These are phyloP conservation scores for Amphipyra tragopoginis DNA, from an alignment of 2,888 invertebrate genomes.

Conservation along the genomic window DNA sequence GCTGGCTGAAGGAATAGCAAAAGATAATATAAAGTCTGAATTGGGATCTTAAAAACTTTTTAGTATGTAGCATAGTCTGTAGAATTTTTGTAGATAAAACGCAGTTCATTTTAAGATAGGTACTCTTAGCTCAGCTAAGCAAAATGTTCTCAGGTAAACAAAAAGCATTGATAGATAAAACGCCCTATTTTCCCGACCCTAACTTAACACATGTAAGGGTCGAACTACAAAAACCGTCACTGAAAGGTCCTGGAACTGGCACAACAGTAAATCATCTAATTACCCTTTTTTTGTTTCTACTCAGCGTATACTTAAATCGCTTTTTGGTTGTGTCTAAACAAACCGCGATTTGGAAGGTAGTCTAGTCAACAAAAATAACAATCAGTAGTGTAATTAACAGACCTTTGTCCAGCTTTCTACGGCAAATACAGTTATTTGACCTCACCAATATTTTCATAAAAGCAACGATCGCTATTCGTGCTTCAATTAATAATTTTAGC, in stretches of 20 bases:
- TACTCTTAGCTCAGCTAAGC: too few relatives aligned
- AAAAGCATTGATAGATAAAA: not conserved
- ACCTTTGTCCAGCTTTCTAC: too few relatives aligned
- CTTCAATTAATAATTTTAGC: too few relatives aligned
- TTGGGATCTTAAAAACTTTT: too few relatives aligned
- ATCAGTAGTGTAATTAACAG: too few relatives aligned
- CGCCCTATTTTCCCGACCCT: constrained; percentile 3
- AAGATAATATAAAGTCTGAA: not conserved
- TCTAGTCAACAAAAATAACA: too few relatives aligned
- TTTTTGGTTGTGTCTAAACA: not conserved
- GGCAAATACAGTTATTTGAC: too few relatives aligned
- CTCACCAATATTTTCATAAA: too few relatives aligned
- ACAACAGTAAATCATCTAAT: constrained; percentile 22
- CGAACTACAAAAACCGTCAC: constrained; percentile 20
- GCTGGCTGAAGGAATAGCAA: not conserved
- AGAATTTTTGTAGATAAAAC: not conserved
- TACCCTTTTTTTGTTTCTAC: constrained; percentile 30
- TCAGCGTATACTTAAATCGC: constrained; percentile 13
- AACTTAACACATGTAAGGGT: constrained; percentile 7
- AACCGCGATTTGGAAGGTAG: too few relatives aligned
- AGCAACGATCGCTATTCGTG: too few relatives aligned
- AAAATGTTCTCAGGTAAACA: not conserved
- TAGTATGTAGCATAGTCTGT: too few relatives aligned
- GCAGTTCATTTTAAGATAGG: too few relatives aligned
- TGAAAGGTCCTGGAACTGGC: constrained; percentile 6